Evolutionary conservation across 2,888 invertebrate genomes (phyloP).

Genomic region (Nomada ruficornis): DNA sequence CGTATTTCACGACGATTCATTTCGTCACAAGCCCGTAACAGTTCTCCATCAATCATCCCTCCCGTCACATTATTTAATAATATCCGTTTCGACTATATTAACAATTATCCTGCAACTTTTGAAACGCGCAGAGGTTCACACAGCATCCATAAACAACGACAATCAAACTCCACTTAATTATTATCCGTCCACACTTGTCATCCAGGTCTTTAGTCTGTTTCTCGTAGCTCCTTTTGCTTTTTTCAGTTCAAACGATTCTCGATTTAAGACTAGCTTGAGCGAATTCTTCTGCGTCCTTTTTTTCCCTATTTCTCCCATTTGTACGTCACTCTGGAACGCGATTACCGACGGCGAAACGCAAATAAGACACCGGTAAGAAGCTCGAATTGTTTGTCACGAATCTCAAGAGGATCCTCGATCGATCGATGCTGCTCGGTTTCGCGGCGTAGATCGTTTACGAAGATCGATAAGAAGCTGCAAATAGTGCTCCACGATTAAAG

Average conservation of each 20-base stretch:
- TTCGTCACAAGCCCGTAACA: conserved; percentile 1
- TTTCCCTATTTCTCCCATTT: neutral
- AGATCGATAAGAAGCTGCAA: too few relatives aligned
- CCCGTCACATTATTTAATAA: too few relatives aligned
- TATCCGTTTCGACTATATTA: too few relatives aligned
- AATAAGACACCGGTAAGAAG: conserved; percentile 28
- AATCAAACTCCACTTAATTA: neutral
- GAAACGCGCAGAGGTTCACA: neutral
- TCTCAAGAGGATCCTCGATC: neutral
- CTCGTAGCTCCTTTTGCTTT: neutral
- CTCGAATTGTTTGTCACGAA: conserved; percentile 14
- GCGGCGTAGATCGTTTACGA: conserved; percentile 24
- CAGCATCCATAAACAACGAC: neutral
- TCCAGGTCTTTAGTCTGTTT: too few relatives aligned
- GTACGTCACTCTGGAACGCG: neutral
- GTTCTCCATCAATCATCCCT: neutral
- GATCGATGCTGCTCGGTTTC: conserved; percentile 30
- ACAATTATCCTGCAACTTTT: too few relatives aligned
- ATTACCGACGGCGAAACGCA: neutral
- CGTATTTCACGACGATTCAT: conserved; percentile 18
- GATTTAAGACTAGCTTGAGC: conserved; percentile 25
- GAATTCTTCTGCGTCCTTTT: neutral
- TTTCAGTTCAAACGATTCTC: neutral
- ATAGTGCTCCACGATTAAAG: neutral
- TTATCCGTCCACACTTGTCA: neutral